Evolutionary conservation across 2,113 vertebrate species (phyloP), one percentile per base, ranked within the genome.

Genomic region (Alosa alosa): DNA sequence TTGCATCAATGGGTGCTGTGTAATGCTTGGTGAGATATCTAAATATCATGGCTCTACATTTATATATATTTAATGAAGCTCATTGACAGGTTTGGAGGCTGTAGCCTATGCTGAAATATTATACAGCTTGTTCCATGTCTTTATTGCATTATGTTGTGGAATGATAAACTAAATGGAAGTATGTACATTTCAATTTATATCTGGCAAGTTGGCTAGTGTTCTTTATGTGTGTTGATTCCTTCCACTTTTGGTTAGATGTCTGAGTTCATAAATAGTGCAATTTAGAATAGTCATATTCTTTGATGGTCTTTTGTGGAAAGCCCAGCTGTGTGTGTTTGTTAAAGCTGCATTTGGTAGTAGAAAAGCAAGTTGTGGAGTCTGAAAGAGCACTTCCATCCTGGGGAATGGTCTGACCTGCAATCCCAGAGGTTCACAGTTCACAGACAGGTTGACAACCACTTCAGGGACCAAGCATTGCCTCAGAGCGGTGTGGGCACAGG

Each of bases 371-470:
- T 36, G 64, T 72, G 11, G 10, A 72, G 10, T 31, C n/a, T 13
- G 9, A 72, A 72, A 31, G 64, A 10, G 25, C 64, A 72, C 25
- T 72, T 31, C 10, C 25, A 31, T 72, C 64, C 64, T 10, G 0
- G 64, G 64, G 64, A 22, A 72, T 72, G 64, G 10, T 31, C 11
- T 72, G 22, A 72, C 64, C 64, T 72, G 64, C 25, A 72, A 36
- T 72, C 64, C 25, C 25, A 72, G 47, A 83, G 49, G 25, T 20
- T 39, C 82, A 83, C 47, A 41, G 83, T 83, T 83, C 83, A 60
- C 36, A 83, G 50, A 83, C 83, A 83, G 39, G 83, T 83, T 83
- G 83, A 83, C 52, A 60, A 44, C 83, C 52, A 83, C 52, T 60
- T 44, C 31, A 83, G 83, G 83, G 83, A 41, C 83, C 60, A n/a